Conservation (phyloP, 2,888 invertebrate genomes). For the Calameuta filiformis region DNA sequence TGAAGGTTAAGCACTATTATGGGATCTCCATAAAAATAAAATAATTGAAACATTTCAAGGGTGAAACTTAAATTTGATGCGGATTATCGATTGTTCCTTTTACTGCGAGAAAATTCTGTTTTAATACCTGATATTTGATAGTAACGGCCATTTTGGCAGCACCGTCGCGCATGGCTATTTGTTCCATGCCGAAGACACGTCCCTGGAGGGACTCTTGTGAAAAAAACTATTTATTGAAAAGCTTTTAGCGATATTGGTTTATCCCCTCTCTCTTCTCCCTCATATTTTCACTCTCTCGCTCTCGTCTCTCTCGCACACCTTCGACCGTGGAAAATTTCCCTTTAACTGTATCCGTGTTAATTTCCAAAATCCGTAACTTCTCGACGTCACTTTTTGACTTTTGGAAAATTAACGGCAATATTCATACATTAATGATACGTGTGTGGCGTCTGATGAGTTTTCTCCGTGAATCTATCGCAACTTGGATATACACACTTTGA, state of each 20-base stretch:
- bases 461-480: too few relatives aligned
- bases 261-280: not conserved
- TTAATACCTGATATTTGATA: not conserved
- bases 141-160: not conserved
- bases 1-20: not conserved
- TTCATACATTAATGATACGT: not conserved
- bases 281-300: not conserved
- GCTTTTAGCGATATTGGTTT: slow-evolving; percentile 51
- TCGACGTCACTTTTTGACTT: not conserved
- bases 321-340: not conserved
- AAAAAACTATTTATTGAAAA: slow-evolving; percentile 51
- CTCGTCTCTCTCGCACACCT: not conserved
- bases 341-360: not conserved
- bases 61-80: not conserved
- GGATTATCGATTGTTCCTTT: not conserved
- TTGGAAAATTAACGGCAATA: not conserved
- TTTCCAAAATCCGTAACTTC: not conserved
- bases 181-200: not conserved
- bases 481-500: too few relatives aligned
- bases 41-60: not conserved
- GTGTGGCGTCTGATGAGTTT: too few relatives aligned
- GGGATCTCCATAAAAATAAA: not conserved
- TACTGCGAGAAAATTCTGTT: not conserved
- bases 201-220: not conserved
- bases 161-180: not conserved